These are phyloP conservation scores for Chloroclystis v-ata DNA, from an alignment of 2,888 invertebrate genomes.

Conservation along the genomic window DNA sequence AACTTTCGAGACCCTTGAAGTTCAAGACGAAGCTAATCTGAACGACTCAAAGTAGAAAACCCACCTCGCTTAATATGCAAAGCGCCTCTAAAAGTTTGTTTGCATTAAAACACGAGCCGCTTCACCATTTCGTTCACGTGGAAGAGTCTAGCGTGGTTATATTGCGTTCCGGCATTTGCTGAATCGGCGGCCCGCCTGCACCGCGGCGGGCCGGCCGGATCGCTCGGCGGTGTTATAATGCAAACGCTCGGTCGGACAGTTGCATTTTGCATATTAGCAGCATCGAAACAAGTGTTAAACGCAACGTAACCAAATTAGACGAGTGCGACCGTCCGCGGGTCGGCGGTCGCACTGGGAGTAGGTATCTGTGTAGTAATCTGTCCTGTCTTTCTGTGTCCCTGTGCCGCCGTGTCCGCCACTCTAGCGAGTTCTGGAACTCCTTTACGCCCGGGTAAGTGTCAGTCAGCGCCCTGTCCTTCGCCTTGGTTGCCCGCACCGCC, in stretches of 20 bases:
- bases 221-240: conserved; percentile 63
- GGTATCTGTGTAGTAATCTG: conserved; percentile 81
- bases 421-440: conserved; percentile 99
- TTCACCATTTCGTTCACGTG: conserved; percentile 77
- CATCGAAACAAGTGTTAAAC: conserved; percentile 66
- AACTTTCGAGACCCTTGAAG: conserved; percentile 46
- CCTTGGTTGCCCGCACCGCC: conserved; percentile 74
- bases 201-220: neutral
- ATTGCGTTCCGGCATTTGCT: conserved; percentile 77
- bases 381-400: conserved; percentile 84
- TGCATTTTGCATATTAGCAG: conserved; percentile 42
- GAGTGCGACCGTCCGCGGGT: conserved; percentile 71
- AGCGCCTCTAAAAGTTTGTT: conserved; percentile 78
- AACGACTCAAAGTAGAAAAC: conserved; percentile 73
- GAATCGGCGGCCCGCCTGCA: conserved; percentile 37
- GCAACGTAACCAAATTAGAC: conserved; percentile 77
- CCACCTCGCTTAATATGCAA: conserved; percentile 79
- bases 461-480: conserved; percentile 80
- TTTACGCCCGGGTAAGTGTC: conserved; percentile 99
- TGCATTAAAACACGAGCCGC: conserved; percentile 79
- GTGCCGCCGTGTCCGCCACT: conserved; percentile 83
- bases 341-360: conserved; percentile 77
- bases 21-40: conserved; percentile 75
- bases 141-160: conserved; percentile 75
- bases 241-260: conserved; percentile 67